phyloP scores from a whole-genome alignment of 2,888 invertebrate species.

The Drosophila melanosoma region DNA sequence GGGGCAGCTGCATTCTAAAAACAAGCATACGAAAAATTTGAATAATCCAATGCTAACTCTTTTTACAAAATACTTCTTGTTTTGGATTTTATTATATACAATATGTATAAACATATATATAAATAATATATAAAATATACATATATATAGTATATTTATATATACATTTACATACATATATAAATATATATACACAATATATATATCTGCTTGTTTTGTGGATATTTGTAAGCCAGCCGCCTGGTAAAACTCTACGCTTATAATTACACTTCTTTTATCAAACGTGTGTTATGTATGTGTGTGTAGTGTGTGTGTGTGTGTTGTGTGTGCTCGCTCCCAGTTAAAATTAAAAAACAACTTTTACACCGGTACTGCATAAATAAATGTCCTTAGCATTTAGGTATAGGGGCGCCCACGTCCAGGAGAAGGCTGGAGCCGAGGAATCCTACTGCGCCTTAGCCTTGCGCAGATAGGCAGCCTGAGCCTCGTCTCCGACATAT shows the following conservation, averaged over 20 bases:
- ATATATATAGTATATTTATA: constrained; percentile 20
- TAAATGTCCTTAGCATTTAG: constrained; percentile 71
- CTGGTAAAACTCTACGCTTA: constrained; percentile 69
- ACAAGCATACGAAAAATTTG: constrained; percentile 16
- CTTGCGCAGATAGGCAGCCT: constrained; percentile 75
- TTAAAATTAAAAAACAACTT: constrained; percentile 79
- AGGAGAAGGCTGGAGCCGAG: not conserved
- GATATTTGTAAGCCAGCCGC: constrained; percentile 39
- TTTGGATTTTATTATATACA: constrained; percentile 40
- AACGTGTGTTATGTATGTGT: constrained; percentile 28
- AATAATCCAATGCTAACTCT: constrained; percentile 17
- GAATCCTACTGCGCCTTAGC: constrained; percentile 80
- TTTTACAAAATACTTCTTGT: constrained; percentile 46
- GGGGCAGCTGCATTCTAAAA: constrained; percentile 1
- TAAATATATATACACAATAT: constrained; percentile 17
- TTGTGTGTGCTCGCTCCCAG: constrained; percentile 17
- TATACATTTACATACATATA: constrained; percentile 12
- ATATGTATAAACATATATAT: constrained; percentile 30
- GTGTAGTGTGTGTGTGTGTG: constrained; percentile 19
- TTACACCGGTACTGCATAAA: constrained; percentile 68
- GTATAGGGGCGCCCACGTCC: constrained; percentile 13
- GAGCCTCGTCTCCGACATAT: constrained; percentile 62
- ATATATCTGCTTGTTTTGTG: constrained; percentile 21
- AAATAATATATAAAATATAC: constrained; percentile 14
- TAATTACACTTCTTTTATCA: constrained; percentile 47